phyloP scores from a whole-genome alignment of 2,888 invertebrate species.

The Heteromurus nitidus region DNA sequence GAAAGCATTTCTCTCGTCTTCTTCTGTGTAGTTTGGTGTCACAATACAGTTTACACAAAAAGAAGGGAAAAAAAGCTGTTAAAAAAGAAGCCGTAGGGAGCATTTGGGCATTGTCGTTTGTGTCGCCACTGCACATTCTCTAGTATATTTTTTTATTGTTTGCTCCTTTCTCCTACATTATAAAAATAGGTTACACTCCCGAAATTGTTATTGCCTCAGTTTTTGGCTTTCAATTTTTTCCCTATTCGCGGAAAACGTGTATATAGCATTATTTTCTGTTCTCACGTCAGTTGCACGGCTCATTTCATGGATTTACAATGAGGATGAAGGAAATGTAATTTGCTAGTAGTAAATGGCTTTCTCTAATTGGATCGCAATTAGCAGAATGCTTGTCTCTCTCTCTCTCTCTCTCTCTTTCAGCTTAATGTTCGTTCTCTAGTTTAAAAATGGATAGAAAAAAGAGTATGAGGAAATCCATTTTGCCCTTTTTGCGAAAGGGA shows the following conservation, averaged over 20 bases:
- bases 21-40: too few species aligned
- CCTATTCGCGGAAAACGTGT: not conserved
- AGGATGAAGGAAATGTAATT: not conserved
- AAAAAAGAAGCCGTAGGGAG: not conserved
- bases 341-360: not conserved
- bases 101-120: not conserved
- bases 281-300: not conserved
- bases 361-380: not conserved
- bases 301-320: not conserved
- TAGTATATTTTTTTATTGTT: conserved; percentile 24
- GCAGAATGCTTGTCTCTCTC: not conserved
- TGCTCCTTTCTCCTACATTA: conserved; percentile 33
- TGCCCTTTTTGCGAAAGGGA: too few species aligned
- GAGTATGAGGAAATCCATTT: too few species aligned
- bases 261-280: too few species aligned
- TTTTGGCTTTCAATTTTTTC: conserved; percentile 9
- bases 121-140: not conserved
- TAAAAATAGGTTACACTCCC: conserved; percentile 9
- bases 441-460: too few species aligned
- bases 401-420: too few species aligned
- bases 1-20: too few species aligned
- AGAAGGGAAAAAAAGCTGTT: not conserved
- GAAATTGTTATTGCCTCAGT: too few species aligned
- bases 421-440: too few species aligned
- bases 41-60: not conserved